Evolutionary conservation across 2,797 vertebrate species (phyloP).

Genomic region (Malacoraja senta): DNA sequence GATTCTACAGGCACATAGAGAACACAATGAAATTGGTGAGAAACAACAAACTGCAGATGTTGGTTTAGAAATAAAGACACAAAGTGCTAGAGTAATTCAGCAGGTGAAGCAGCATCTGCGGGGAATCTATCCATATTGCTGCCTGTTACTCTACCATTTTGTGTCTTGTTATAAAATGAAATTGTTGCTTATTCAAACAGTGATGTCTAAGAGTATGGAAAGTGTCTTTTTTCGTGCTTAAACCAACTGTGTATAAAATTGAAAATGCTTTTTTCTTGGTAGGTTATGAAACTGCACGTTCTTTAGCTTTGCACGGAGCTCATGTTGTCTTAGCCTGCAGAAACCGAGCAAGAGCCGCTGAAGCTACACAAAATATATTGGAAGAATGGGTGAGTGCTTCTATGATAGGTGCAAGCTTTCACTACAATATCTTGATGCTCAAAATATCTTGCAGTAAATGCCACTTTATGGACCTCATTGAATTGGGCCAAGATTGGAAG

Average conservation of each 20-base stretch:
- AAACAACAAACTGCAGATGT: too few species aligned
- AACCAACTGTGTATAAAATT: not conserved
- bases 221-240: not conserved
- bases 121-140: too few species aligned
- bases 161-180: not conserved
- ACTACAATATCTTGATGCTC: not conserved
- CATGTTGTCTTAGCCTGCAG: slow-evolving; percentile 86
- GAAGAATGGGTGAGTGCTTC: slow-evolving; percentile 80
- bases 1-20: not conserved
- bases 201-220: not conserved
- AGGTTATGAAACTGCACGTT: slow-evolving; percentile 92
- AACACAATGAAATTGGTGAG: not conserved
- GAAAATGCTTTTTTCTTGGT: slow-evolving; percentile 38
- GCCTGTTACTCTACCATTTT: too few species aligned
- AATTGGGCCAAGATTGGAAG: not conserved
- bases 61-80: too few species aligned
- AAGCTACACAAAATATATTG: slow-evolving; percentile 70
- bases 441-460: not conserved
- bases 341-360: slow-evolving; percentile 65
- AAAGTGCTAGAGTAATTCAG: too few species aligned
- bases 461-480: slow-evolving; percentile 27
- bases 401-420: not conserved
- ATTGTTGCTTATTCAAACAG: not conserved
- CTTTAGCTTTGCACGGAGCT: slow-evolving; percentile 88
- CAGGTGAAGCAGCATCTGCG: too few species aligned